phyloP scores from a whole-genome alignment of 2,888 invertebrate genomes.

The Dione juno region DNA sequence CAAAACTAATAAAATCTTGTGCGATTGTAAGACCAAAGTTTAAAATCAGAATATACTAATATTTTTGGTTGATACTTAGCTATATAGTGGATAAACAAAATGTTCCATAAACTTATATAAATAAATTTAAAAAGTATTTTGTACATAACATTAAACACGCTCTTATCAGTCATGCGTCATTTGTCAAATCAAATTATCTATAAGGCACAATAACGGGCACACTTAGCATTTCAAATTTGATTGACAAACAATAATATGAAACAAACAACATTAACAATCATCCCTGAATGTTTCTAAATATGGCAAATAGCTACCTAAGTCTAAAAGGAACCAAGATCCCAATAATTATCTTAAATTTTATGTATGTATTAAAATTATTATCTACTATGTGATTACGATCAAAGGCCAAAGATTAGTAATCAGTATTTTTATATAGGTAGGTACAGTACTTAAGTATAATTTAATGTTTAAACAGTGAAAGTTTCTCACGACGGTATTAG shows the following conservation, averaged over 20 bases:
- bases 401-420: background rate
- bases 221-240: constrained; percentile 9
- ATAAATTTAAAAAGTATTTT: constrained; percentile 15
- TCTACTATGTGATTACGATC: constrained; percentile 15
- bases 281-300: constrained; percentile 14
- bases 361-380: constrained; percentile 1
- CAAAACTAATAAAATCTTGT: background rate
- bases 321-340: constrained; percentile 29
- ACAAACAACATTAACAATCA: background rate
- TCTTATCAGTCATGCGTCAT: constrained; percentile 15
- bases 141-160: constrained; percentile 10
- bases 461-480: background rate
- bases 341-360: background rate
- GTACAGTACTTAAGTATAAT: background rate
- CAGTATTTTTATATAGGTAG: too few species aligned
- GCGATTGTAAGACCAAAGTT: background rate
- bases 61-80: constrained; percentile 10
- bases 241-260: background rate
- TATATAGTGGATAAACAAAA: constrained; percentile 3
- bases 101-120: constrained; percentile 12
- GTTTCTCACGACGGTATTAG: constrained; percentile 1
- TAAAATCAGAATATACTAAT: constrained; percentile 3
- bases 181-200: constrained; percentile 3
- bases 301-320: constrained; percentile 38
- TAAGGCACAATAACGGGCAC: constrained; percentile 15